Evolutionary conservation across 2,113 vertebrate genomes (phyloP).

Genomic region (Puntigrus tetrazona): DNA sequence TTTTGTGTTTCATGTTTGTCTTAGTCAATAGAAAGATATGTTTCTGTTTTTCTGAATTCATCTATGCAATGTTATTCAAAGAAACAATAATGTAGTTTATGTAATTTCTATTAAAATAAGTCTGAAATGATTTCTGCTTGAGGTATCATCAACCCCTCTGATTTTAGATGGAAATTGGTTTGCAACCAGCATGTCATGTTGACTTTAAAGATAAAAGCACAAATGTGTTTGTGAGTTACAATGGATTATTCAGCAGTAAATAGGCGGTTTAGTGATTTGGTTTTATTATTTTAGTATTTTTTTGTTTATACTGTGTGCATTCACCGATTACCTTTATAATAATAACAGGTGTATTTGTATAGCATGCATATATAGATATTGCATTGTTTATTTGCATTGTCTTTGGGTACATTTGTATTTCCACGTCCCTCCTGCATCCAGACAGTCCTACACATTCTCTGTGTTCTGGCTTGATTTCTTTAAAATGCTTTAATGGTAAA

Average conservation of each 20-base stretch:
- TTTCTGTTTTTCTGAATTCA: not conserved
- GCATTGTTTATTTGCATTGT: not conserved
- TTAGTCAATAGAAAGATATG: not conserved
- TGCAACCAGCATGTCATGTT: not conserved
- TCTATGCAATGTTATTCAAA: not conserved
- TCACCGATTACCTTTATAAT: not conserved
- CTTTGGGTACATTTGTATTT: not conserved
- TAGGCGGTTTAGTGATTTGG: not conserved
- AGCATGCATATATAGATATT: not conserved
- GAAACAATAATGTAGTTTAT: no score
- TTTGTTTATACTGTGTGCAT: not conserved
- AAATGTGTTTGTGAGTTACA: not conserved
- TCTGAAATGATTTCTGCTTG: not conserved
- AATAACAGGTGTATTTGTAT: not conserved
- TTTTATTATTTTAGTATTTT: not conserved
- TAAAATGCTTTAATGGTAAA: not conserved
- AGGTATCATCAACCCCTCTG: not conserved
- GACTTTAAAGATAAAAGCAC: not conserved
- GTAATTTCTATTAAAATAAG: no score
- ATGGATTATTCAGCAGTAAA: not conserved
- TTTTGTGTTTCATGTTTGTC: not conserved
- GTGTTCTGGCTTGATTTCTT: not conserved
- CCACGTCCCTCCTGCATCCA: not conserved
- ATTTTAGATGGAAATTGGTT: not conserved
- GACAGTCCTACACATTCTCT: not conserved